Evolutionary conservation across 2,113 vertebrate species (phyloP).

Genomic region (Laterallus jamaicensis): DNA sequence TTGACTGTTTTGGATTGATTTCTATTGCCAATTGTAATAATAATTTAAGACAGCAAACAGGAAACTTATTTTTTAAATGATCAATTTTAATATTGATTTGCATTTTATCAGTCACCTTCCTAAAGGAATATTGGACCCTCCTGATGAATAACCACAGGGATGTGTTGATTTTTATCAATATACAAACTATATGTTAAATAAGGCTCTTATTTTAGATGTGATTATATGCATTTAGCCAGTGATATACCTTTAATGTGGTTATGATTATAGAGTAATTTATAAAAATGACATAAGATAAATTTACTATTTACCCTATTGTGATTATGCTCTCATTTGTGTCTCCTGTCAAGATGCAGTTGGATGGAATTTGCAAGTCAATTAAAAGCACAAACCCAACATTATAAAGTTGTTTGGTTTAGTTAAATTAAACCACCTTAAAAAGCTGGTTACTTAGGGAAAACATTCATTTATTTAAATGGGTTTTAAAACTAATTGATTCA

Average conservation of each 20-base stretch:
- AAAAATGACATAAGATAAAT: not conserved
- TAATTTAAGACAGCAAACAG: not conserved
- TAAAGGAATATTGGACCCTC: not conserved
- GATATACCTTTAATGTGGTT: not conserved
- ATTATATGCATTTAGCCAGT: not conserved
- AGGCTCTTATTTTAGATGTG: not conserved
- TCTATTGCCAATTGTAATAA: not conserved
- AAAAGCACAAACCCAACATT: not conserved
- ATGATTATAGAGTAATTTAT: not conserved
- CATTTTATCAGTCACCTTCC: not conserved
- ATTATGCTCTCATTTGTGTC: not conserved
- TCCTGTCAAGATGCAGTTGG: not conserved
- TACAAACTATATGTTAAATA: not conserved
- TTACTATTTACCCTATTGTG: not conserved
- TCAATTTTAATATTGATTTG: conserved; percentile 1
- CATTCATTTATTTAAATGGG: conserved; percentile 6
- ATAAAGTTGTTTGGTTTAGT: conserved; percentile 47
- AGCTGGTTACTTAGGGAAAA: conserved; percentile 30
- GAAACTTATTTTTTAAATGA: conserved; percentile 18
- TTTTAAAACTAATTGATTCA: conserved; percentile 49
- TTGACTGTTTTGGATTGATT: not conserved
- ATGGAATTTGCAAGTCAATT: conserved; percentile 33
- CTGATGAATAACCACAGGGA: not conserved
- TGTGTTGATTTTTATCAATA: not conserved
- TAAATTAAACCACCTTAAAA: conserved; percentile 43